These are phyloP conservation scores for Pinctada fucata DNA, from an alignment of 2,888 invertebrate species.

Conservation along the genomic window DNA sequence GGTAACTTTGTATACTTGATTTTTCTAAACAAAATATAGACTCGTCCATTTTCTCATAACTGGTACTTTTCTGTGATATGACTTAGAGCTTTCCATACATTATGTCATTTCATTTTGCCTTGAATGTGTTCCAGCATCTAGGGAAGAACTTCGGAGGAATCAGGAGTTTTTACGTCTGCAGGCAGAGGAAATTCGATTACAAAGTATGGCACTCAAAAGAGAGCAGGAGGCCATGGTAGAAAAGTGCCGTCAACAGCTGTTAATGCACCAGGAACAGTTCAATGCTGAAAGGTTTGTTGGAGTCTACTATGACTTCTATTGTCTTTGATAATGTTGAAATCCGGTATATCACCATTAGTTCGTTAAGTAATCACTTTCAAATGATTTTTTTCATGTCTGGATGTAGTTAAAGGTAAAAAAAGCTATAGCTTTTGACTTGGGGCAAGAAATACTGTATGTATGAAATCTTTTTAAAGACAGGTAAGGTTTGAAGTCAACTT, in stretches of 20 bases:
- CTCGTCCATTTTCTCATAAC: too few species aligned
- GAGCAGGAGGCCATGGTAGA: slow-evolving; percentile 54
- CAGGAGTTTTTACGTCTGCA: slow-evolving; percentile 45
- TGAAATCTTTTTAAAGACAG: too few species aligned
- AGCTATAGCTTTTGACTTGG: too few species aligned
- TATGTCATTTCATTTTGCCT: too few species aligned
- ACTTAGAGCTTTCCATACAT: too few species aligned
- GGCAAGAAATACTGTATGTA: too few species aligned
- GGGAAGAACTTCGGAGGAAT: slow-evolving; percentile 43
- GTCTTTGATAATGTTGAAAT: neutral
- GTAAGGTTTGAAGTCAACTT: too few species aligned
- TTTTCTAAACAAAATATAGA: too few species aligned
- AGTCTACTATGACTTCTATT: too few species aligned
- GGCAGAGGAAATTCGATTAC: slow-evolving; percentile 46
- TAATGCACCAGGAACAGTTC: slow-evolving; percentile 43
- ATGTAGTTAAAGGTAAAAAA: too few species aligned
- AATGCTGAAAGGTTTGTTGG: slow-evolving; percentile 43
- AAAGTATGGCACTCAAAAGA: slow-evolving; percentile 51
- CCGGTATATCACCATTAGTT: neutral
- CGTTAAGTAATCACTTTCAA: neutral
- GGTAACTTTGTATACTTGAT: too few species aligned
- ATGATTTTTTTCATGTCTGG: neutral
- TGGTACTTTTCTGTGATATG: too few species aligned
- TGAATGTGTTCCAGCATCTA: slow-evolving; percentile 14
- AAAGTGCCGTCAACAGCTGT: slow-evolving; percentile 42